Percentiles rank a stretch among this genome's conserved stretches.
Evolutionary conservation across 2,113 vertebrate genomes (phyloP).

Genomic region (Manacus vitellinus): DNA sequence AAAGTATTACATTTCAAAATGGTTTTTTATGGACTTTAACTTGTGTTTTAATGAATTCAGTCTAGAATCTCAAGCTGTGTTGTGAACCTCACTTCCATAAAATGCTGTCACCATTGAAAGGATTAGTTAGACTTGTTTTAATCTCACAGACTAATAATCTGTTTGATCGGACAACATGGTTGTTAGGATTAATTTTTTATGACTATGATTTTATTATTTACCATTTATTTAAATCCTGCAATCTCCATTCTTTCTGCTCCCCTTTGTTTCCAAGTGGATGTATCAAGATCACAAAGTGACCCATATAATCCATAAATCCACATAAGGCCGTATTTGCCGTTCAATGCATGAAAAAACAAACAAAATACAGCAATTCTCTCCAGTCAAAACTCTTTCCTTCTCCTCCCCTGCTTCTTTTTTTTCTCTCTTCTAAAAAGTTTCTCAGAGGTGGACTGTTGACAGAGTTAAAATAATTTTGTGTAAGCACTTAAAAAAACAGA

Average conservation of each 20-base stretch:
- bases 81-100: not conserved
- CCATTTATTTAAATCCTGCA: not conserved
- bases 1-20: not conserved
- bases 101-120: not conserved
- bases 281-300: not conserved
- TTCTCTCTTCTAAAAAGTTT: not conserved
- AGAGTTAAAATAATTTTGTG: not conserved
- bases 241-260: not conserved
- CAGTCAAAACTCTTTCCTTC: not conserved
- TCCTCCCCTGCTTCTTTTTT: rapidly evolving
- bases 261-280: not conserved
- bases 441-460: not conserved
- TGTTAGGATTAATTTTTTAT: not conserved
- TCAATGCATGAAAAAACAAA: not conserved
- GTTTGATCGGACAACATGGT: not conserved
- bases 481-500: not conserved
- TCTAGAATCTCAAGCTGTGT: not conserved
- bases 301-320: not conserved
- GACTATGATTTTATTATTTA: not conserved
- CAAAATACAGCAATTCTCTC: not conserved
- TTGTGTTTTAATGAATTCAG: not conserved
- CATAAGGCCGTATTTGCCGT: not conserved
- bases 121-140: not conserved
- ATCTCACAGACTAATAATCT: not conserved
- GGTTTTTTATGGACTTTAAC: not conserved